Percentiles rank a stretch among this genome's conserved stretches.
Conservation (phyloP, 2,888 invertebrate genomes). For the Leistus spinibarbis region DNA sequence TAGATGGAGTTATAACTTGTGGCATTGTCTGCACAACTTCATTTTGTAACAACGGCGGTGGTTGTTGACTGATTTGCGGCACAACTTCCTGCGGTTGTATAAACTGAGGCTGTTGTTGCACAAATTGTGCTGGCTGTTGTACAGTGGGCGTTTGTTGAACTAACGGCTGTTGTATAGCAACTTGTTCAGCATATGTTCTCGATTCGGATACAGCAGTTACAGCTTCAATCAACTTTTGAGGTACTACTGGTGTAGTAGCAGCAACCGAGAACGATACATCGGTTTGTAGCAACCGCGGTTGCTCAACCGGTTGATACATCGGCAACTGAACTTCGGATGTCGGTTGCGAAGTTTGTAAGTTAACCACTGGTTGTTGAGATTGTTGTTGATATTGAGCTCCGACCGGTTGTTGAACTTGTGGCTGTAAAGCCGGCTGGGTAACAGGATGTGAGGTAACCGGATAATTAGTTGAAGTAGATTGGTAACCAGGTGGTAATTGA, state of each 20-base stretch:
- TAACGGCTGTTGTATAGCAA: slow-evolving; percentile 10
- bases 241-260: neutral
- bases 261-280: slow-evolving; percentile 9
- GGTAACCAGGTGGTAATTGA: slow-evolving; percentile 40
- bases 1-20: slow-evolving; percentile 4
- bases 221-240: slow-evolving; percentile 17
- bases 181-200: neutral
- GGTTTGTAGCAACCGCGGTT: slow-evolving; percentile 4
- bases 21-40: neutral
- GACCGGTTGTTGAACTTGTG: slow-evolving; percentile 1
- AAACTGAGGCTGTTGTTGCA: slow-evolving; percentile 39
- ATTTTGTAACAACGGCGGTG: slow-evolving; percentile 34
- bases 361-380: neutral
- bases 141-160: slow-evolving; percentile 43
- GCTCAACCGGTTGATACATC: neutral
- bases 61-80: slow-evolving; percentile 33
- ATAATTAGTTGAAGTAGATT: slow-evolving; percentile 41
- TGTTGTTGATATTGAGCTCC: neutral
- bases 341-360: neutral
- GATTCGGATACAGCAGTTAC: slow-evolving; percentile 41
- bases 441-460: neutral
- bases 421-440: slow-evolving; percentile 18
- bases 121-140: slow-evolving; percentile 40
- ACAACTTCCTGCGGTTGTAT: slow-evolving; percentile 25
- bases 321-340: neutral